phyloP scores from a whole-genome alignment of 2,797 vertebrate genomes.

The Sebastes vulpes region DNA sequence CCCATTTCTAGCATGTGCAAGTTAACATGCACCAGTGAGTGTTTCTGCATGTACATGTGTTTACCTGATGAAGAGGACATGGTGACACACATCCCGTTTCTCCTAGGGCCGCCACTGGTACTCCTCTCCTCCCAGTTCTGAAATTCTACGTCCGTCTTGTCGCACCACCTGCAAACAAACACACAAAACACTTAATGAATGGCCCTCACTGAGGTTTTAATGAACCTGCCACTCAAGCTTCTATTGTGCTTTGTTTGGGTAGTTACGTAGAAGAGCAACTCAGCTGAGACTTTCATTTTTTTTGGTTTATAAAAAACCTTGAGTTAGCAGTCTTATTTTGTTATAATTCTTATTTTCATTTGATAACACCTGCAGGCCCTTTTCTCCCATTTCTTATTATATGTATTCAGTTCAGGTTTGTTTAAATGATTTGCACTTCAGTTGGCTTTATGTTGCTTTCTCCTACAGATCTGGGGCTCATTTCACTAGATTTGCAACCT shows the following conservation, averaged over 20 bases:
- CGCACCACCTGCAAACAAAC: conserved; percentile 88
- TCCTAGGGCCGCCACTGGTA: conserved; percentile 30
- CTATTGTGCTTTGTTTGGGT: neutral
- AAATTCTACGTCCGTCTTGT: conserved; percentile 88
- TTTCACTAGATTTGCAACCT: neutral
- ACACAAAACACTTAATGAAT: conserved; percentile 3
- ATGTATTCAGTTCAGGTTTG: neutral
- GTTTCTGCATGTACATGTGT: neutral
- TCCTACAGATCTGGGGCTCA: too few relatives aligned
- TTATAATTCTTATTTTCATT: neutral
- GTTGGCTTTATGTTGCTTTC: neutral
- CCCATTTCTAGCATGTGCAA: neutral
- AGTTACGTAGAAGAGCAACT: neutral
- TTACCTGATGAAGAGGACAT: conserved; percentile 92
- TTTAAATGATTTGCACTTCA: neutral
- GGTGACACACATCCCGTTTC: conserved; percentile 85
- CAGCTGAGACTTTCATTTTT: neutral
- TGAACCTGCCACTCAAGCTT: neutral
- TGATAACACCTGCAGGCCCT: too few relatives aligned
- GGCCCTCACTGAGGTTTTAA: neutral
- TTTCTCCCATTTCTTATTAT: neutral
- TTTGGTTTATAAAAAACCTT: neutral
- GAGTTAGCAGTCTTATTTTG: neutral
- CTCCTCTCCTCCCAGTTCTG: conserved; percentile 88
- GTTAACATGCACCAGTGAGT: neutral